Conservation (phyloP, 2,113 vertebrate genomes). For the Bubo scandiacus region DNA sequence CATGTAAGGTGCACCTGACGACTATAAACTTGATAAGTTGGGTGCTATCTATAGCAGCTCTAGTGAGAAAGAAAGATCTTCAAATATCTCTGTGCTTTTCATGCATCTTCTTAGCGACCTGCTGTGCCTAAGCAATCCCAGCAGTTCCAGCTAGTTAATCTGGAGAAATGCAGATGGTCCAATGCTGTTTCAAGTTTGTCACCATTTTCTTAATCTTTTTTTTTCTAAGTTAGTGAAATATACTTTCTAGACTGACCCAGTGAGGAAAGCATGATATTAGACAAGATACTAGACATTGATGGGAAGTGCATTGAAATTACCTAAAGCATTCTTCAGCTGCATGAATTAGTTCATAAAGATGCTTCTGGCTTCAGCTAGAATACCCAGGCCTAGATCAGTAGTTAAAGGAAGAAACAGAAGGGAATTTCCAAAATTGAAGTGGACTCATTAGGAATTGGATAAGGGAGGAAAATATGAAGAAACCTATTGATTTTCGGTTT, state of each 20-base stretch:
- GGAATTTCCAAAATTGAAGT: not conserved
- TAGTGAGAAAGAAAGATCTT: slow-evolving; percentile 19
- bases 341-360: not conserved
- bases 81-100: not conserved
- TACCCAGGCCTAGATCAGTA: not conserved
- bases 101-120: not conserved
- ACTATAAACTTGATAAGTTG: not conserved
- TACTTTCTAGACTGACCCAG: not conserved
- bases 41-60: slow-evolving; percentile 8
- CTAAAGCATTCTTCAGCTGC: not conserved
- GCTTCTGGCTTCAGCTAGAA: not conserved
- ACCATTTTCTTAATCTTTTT: not conserved
- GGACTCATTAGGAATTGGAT: not conserved
- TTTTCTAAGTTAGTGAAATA: not conserved
- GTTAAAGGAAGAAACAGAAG: not conserved
- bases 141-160: not conserved
- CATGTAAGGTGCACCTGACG: not conserved
- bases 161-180: not conserved
- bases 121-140: not conserved
- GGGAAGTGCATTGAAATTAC: not conserved
- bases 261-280: not conserved
- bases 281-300: not conserved
- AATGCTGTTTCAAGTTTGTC: not conserved
- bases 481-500: not conserved
- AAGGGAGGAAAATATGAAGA: not conserved